Evolutionary conservation across 2,888 invertebrate species (phyloP), one percentile per base, ranked within the genome.

Genomic region (Cantharis lateralis): DNA sequence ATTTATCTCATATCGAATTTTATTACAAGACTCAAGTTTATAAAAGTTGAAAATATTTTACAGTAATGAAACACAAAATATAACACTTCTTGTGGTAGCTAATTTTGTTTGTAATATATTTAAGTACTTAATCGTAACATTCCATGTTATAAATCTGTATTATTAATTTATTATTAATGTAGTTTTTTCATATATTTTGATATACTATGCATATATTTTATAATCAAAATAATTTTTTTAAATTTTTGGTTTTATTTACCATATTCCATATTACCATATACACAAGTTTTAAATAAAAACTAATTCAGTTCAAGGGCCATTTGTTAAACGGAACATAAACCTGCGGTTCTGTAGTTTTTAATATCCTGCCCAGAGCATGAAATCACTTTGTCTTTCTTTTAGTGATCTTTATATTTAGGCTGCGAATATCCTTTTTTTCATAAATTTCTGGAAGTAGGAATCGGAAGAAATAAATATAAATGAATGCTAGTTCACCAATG

Each of bases 141-240:
- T 76, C 76, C 76, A 76, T 72, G 64, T 76, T 75, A 75, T 68
- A 70, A 76, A 68, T 20, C 7, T 66, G 64, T 66, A 66, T 66
- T 66, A 66, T 20, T 66, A 66, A 66, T 66, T 66, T 66, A 66
- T 66, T 66, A 66, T 66, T 20, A 15, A 66, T 20, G 64, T 66
- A 66, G 64, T 20, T 66, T 66, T 66, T 66, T 66, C 64, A 66
- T 66, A 66, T 66, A 66, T 66, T 66, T 66, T 66, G 64, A 66
- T 66, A 66, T 48, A 24, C 24, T 24, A 48, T 48, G 48, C 20
- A 66, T 66, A 66, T 66, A 66, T 66, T 66, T 66, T 66, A 66
- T 66, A 66, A 66, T 66, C 24, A 66, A 66, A 66, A 66, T 66
- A 66, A 66, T 20, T 66, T 66, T 13, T 20, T 20, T 20, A 66